Base-by-base conservation (phyloP, 2,888 invertebrate genomes). In the Punctoribates punctum region DNA sequence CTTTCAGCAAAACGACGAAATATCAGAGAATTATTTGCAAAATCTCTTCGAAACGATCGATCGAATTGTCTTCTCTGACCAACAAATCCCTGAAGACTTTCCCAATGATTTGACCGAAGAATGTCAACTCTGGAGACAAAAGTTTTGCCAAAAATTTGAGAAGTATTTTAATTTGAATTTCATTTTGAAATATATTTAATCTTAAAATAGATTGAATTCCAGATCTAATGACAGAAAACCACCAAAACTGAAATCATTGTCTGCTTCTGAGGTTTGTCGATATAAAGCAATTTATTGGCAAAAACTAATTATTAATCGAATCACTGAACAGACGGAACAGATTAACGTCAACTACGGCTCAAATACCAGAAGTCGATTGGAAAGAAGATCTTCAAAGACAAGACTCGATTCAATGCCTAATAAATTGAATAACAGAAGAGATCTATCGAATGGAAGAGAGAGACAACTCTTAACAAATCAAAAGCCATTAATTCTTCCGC, bases 21-120 rank as follows among this genome's bases (percentile, higher is more conserved):
- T 54, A 54, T 34, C 48, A 27, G 72, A 73, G 27, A 20, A 20
- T 23, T 72, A 75, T 75, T 17, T 75, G 17, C 51, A 42, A 73
- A 73, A 27, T 48, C 23, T 75, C 0, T 57, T 75, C 9, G 54
- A 75, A 29, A 23, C 72, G 9, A 75, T 75, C 38, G 75, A 75
- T 34, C 27, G 17, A 27, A n/a, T 75, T 5, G 38, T 67, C n/a
- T 51, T 62, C 17, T 72, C 23, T 48, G 75, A 54, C 48, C 67
- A 70, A 20, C 17, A 27, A n/a, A 23, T 72, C 20, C 65, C 46
- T 23, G 11, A 65, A 42, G 74, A 62, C 13, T 57, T 75, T n/a
- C 29, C 72, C 20, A 13, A 0, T 20, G 54, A 72, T 17, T 25
- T 75, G 17, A 11, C 70, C 6, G 15, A 70, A n/a, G 75, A 75